Evolutionary conservation across 2,797 vertebrate species (phyloP), one percentile per base, ranked within the genome.

Genomic region (Natrix natrix): DNA sequence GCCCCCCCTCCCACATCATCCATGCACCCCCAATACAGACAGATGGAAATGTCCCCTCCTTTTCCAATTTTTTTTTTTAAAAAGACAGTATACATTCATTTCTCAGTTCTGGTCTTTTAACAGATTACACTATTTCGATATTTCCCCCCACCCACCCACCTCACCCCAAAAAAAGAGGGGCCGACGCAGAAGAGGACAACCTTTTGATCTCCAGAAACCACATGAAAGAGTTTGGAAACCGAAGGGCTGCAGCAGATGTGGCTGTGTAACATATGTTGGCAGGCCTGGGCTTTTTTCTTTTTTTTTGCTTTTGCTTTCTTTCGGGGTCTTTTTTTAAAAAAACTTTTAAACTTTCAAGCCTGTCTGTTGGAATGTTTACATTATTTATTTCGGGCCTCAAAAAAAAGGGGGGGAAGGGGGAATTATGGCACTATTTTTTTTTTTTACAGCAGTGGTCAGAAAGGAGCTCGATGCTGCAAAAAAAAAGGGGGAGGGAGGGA

Each of bases 1-100:
- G 3, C 60, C 8, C 22, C 3, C 2, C 1, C 16, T 4, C 24
- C 8, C 48, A 6, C 1, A 20, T 13, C 63, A 43, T 2, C 3
- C n/a, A 48, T 24, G 5, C 26, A 3, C 63, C 87, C 14, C 26
- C 55, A 63, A 57, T n/a, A 6, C 60, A 26, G 28, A 48, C 8
- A 43, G 4, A 0, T 13, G 4, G 61, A 48, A 54, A 52, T 54
- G 12, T 7, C 26, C 74, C 32, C 28, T 26, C 26, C 55, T 16
- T 28, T 32, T 54, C 48, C 32, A 12, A 74, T 10, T 12, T 48
- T 48, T 48, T 48, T 48, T 48, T 48, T 48, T 48, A 52, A 20
- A 66, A 26, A 7, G 8, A 22, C n/a, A 1, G 4, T 20, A 55
- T 59, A 28, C 22, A 24, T 13, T 14, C 6, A 22, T 11, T 28